Evolutionary conservation across 1,140 invertebrate genomes (phyloP), one percentile per base, ranked within the genome.

Genomic region (Chironomus tepperi): DNA sequence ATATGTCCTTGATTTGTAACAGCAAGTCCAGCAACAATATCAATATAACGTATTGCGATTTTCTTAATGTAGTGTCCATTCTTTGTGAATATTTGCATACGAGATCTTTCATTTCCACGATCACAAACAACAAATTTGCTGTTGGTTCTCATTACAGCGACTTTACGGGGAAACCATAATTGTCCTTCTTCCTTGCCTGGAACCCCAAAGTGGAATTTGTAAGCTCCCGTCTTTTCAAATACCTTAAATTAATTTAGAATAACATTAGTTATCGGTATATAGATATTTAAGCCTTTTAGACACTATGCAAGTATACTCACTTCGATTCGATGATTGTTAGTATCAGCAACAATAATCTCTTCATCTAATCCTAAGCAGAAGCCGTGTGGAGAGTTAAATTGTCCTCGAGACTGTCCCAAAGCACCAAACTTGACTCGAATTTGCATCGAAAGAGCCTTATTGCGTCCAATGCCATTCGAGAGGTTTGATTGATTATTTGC

Each of bases 351-450:
- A 78, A 98, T 93, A 78, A 96, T 95, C 79, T 97, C 95, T 84
- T 98, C 95, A 79, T 97, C 94, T 67, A 90, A 86, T 24, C 96
- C 96, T 47, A 98, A 85, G 82, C 96, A 98, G 84, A 98, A 98
- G 73, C 96, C 96, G 84, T 98, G 96, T 0, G 96, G 96, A 12
- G 96, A 97, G 83, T 96, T 97, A 78, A 98, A 97, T 82, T 98
- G 95, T 9, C 93, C 91, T 81, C 95, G 95, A 42, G 90, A 90
- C 72, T 93, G 90, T 47, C 96, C 96, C 73, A 98, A 84, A 77
- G 94, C 92, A 57, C 96, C 95, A 86, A 98, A 98, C 84, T 97
- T 98, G 82, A 90, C 93, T 72, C 94, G 89, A 79, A 91, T 93
- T 80, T 93, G 91, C 92, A 95, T 94, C 2, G 91, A 88, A 6